Conservation (phyloP, 1,140 invertebrate genomes). For the Plodia interpunctella region DNA sequence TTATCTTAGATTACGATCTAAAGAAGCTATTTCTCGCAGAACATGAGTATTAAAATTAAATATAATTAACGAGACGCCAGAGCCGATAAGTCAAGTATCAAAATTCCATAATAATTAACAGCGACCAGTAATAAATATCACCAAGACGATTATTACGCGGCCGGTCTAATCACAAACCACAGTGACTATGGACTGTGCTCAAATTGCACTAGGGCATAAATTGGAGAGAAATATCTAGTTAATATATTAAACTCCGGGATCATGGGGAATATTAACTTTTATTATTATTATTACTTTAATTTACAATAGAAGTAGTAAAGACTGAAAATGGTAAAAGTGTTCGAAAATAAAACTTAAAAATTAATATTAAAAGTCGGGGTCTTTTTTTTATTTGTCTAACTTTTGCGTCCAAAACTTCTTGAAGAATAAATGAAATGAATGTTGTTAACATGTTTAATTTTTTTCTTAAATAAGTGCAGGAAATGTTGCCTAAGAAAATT, state of each 20-base stretch:
- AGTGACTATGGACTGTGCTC: slow-evolving; percentile 10
- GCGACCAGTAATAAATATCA: slow-evolving; percentile 61
- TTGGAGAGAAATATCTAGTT: background rate
- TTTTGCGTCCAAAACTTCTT: no score
- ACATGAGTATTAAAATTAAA: slow-evolving; percentile 32
- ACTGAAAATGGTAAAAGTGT: no score
- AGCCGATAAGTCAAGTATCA: slow-evolving; percentile 69
- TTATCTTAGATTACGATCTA: slow-evolving; percentile 14
- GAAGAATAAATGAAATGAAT: no score
- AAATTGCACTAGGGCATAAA: slow-evolving; percentile 22
- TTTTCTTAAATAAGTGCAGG: no score
- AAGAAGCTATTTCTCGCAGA: slow-evolving; percentile 12
- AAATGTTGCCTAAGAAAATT: no score
- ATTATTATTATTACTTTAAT: no score
- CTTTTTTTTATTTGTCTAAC: no score
- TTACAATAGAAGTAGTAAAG: no score
- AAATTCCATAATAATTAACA: slow-evolving; percentile 71
- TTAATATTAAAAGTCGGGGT: no score
- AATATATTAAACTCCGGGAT: background rate
- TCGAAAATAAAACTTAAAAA: no score
- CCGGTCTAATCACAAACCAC: slow-evolving; percentile 53
- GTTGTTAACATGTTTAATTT: no score
- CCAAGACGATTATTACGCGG: slow-evolving; percentile 65
- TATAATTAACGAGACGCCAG: slow-evolving; percentile 32
- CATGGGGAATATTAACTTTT: background rate